phyloP scores from a whole-genome alignment of 2,888 invertebrate species.

The Caenorhabditis sinica region DNA sequence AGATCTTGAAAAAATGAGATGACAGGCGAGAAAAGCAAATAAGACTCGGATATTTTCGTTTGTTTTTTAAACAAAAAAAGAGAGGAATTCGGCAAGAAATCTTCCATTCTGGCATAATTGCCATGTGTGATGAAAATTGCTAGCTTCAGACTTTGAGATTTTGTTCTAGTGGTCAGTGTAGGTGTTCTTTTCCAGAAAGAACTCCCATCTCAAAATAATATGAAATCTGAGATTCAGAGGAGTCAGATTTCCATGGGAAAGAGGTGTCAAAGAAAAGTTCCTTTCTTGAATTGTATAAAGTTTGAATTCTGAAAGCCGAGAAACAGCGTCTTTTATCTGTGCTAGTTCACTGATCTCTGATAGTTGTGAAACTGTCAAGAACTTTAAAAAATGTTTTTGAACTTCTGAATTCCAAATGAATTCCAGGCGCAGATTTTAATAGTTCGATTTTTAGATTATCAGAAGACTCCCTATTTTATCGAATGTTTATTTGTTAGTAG shows the following conservation, averaged over 20 bases:
- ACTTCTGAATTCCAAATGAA: too few relatives aligned
- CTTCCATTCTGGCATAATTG: constrained; percentile 2
- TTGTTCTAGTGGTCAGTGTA: not conserved
- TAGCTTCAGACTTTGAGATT: not conserved
- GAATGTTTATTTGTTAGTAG: too few relatives aligned
- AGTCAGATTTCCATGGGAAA: constrained; percentile 1
- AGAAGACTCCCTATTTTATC: too few relatives aligned
- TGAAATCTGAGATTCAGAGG: not conserved
- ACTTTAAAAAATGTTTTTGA: too few relatives aligned
- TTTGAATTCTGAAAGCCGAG: not conserved
- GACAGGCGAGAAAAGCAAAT: constrained; percentile 47
- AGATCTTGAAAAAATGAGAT: constrained; percentile 29
- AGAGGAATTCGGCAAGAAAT: not conserved
- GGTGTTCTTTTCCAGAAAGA: not conserved
- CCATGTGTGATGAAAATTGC: not conserved
- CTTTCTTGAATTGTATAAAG: not conserved
- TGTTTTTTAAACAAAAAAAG: constrained; percentile 19
- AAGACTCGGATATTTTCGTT: constrained; percentile 30
- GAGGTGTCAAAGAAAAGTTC: not conserved
- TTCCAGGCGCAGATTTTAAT: too few relatives aligned
- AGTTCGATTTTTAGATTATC: too few relatives aligned
- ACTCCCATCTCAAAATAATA: not conserved
- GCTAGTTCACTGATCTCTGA: too few relatives aligned
- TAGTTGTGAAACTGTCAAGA: too few relatives aligned
- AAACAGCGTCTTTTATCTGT: not conserved